A percentile compares a stretch with the other conserved stretches of the same genome.
These are phyloP conservation scores for Limanda limanda DNA, from an alignment of 2,113 vertebrate genomes.

Conservation along the genomic window DNA sequence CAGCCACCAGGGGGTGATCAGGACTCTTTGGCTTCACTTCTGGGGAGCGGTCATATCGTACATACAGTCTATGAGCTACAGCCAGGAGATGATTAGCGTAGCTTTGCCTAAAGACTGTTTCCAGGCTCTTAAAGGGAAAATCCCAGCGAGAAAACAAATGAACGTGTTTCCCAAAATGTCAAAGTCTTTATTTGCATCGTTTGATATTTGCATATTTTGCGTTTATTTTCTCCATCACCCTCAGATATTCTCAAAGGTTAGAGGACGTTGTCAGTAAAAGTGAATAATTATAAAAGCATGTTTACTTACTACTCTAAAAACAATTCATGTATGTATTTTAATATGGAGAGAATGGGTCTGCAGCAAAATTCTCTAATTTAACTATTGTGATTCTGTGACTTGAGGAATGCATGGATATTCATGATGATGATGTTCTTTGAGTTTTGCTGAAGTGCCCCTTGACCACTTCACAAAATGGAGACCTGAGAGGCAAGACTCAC, in stretches of 20 bases:
- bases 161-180: background rate
- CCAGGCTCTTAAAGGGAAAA: too few species aligned
- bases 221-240: slow-evolving; percentile 42
- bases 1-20: too few species aligned
- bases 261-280: background rate
- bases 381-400: slow-evolving; percentile 7
- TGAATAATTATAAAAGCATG: slow-evolving; percentile 1
- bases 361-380: background rate
- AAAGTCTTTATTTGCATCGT: background rate
- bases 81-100: background rate
- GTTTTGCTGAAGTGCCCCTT: slow-evolving; percentile 50
- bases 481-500: slow-evolving; percentile 65
- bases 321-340: background rate
- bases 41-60: background rate
- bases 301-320: slow-evolving; percentile 13
- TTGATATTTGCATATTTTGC: too few species aligned
- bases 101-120: background rate
- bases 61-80: too few species aligned
- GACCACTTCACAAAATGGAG: slow-evolving; percentile 59
- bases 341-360: background rate
- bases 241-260: slow-evolving; percentile 19
- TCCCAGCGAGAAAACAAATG: too few species aligned
- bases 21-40: background rate
- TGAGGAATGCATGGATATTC: slow-evolving; percentile 13
- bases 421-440: slow-evolving; percentile 8